These are phyloP conservation scores for Tenthredo distinguenda DNA, from an alignment of 2,888 invertebrate species.

Conservation along the genomic window DNA sequence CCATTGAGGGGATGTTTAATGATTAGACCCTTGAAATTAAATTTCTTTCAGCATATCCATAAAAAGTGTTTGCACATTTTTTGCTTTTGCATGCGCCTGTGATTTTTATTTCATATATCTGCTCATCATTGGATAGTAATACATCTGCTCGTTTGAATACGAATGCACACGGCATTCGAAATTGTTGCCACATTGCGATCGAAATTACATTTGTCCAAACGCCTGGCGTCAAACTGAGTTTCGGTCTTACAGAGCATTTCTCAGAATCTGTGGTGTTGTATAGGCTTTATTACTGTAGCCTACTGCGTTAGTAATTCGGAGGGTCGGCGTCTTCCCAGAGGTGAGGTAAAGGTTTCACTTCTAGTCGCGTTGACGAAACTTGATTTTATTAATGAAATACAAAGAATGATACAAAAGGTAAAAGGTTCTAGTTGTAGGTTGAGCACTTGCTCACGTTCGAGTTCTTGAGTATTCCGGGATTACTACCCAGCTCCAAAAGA, in stretches of 20 bases:
- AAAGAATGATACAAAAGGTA: too few species aligned
- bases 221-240: neutral
- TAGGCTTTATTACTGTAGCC: too few species aligned
- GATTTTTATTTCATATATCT: neutral
- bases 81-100: neutral
- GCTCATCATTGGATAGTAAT: neutral
- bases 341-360: too few species aligned
- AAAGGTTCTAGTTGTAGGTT: too few species aligned
- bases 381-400: too few species aligned
- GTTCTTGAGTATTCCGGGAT: too few species aligned
- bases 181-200: neutral
- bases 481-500: too few species aligned
- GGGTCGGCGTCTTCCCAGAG: too few species aligned
- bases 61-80: neutral
- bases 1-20: neutral
- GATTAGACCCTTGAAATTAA: neutral
- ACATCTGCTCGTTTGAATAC: conserved; percentile 2
- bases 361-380: too few species aligned
- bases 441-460: too few species aligned
- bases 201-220: neutral
- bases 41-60: neutral
- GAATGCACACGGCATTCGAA: neutral
- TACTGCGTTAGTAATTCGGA: too few species aligned
- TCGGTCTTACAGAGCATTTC: neutral
- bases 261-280: too few species aligned